Conservation (phyloP, 2,113 vertebrate species). For the Pyxicephalus adspersus region DNA sequence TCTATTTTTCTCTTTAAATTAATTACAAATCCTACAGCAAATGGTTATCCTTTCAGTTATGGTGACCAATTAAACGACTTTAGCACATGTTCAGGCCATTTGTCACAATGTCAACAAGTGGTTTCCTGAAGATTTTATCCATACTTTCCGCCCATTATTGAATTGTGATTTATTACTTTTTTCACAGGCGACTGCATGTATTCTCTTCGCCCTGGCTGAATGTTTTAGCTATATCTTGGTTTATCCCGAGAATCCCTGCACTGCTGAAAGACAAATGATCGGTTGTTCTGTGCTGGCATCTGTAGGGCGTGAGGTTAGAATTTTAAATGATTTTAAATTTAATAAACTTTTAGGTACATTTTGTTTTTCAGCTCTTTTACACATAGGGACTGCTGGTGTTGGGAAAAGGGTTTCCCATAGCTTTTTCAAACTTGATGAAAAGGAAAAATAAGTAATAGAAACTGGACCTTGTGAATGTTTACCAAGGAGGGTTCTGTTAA, state of each 20-base stretch:
- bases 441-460: too few relatives aligned
- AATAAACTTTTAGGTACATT: too few relatives aligned
- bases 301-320: too few relatives aligned
- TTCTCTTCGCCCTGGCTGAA: neutral
- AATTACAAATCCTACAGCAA: constrained; percentile 44
- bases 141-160: constrained; percentile 34
- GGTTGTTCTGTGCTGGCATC: neutral
- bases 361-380: too few relatives aligned
- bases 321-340: too few relatives aligned
- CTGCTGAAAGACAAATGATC: neutral
- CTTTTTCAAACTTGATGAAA: too few relatives aligned
- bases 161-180: constrained; percentile 36
- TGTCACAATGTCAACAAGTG: constrained; percentile 72
- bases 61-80: constrained; percentile 73
- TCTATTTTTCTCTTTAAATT: constrained; percentile 21
- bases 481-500: too few relatives aligned
- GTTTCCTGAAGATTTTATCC: constrained; percentile 49
- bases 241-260: neutral
- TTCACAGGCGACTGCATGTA: neutral
- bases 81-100: constrained; percentile 72
- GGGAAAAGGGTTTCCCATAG: too few relatives aligned
- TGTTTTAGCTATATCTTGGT: neutral
- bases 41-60: constrained; percentile 61
- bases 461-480: too few relatives aligned
- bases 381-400: too few relatives aligned